Percentiles rank a stretch among this genome's conserved stretches.
Conservation (phyloP, 1,140 invertebrate genomes). For the Penaeus japonicus region DNA sequence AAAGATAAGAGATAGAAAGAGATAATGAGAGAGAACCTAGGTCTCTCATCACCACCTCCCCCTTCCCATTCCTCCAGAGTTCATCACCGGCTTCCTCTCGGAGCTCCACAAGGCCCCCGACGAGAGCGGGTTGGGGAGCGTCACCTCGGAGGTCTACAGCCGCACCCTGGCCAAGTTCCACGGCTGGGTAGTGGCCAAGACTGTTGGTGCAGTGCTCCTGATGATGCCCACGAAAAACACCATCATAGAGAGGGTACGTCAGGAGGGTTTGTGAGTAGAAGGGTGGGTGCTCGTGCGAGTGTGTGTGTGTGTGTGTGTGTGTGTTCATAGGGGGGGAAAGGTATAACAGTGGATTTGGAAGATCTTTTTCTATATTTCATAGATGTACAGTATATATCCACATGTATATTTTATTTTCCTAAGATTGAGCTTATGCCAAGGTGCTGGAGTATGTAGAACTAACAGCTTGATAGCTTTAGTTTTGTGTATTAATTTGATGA, state of each 20-base stretch:
- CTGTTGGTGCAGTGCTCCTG: conserved; percentile 50
- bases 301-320: background rate
- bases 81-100: conserved; percentile 49
- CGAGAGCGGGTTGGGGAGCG: conserved; percentile 38
- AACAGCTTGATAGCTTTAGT: too few species aligned
- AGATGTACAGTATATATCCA: too few species aligned
- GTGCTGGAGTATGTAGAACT: too few species aligned
- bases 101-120: conserved; percentile 42
- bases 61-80: conserved; percentile 27
- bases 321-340: background rate
- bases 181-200: conserved; percentile 54
- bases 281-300: background rate
- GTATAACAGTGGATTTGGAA: too few species aligned
- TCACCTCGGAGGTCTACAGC: conserved; percentile 48
- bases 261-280: too few species aligned
- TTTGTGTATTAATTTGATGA: too few species aligned
- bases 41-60: too few species aligned
- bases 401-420: too few species aligned
- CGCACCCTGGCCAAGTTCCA: conserved; percentile 53
- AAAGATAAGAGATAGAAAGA: too few species aligned
- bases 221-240: conserved; percentile 56
- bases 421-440: too few species aligned
- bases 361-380: too few species aligned
- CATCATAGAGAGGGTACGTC: conserved; percentile 55
- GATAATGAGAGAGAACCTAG: too few species aligned